Evolutionary conservation across 2,888 invertebrate species (phyloP).

Genomic region (Beris chalybata): DNA sequence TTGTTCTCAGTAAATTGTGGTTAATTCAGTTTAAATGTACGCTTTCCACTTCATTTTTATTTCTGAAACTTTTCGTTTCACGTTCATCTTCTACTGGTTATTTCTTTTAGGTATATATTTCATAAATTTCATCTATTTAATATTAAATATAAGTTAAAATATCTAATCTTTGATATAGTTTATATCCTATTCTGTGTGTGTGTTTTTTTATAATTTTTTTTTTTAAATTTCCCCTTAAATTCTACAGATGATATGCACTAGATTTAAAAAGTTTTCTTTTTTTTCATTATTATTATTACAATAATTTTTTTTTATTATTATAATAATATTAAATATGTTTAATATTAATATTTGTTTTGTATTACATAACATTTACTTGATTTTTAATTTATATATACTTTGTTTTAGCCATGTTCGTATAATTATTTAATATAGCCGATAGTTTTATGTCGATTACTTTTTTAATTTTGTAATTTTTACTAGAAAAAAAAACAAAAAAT

Average conservation of each 20-base stretch:
- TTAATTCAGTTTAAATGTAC: too few relatives aligned
- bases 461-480: too few relatives aligned
- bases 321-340: constrained; percentile 2
- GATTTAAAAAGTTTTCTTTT: constrained; percentile 2
- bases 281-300: constrained; percentile 3
- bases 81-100: constrained; percentile 2
- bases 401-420: too few relatives aligned
- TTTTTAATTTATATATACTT: too few relatives aligned
- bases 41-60: too few relatives aligned
- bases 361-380: too few relatives aligned
- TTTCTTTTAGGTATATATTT: constrained; percentile 15
- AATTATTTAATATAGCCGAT: too few relatives aligned
- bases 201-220: not conserved
- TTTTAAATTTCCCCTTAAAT: constrained; percentile 15
- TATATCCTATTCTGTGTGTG: not conserved
- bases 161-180: constrained; percentile 25
- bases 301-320: constrained; percentile 3
- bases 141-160: constrained; percentile 27
- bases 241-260: constrained; percentile 28
- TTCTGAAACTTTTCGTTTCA: not conserved
- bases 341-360: too few relatives aligned
- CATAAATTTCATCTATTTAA: constrained; percentile 26
- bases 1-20: too few relatives aligned
- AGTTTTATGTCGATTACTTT: too few relatives aligned
- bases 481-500: too few relatives aligned